These are phyloP conservation scores for Corvus moneduloides DNA, from an alignment of 2,113 vertebrate species.

Conservation along the genomic window DNA sequence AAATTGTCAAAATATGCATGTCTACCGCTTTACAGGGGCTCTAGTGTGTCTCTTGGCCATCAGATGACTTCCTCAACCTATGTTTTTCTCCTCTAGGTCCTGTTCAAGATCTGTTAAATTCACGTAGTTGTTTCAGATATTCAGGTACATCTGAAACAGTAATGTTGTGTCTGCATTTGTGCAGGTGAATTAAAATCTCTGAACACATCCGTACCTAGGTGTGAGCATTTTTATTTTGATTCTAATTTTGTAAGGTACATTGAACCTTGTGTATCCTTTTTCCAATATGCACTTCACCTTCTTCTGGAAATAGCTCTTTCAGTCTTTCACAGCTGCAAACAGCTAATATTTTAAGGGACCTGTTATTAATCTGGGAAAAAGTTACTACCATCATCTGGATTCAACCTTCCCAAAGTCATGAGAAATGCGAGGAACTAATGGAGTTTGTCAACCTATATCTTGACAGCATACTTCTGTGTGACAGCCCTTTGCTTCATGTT, in stretches of 20 bases:
- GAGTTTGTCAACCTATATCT: background rate
- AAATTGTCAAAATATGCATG: background rate
- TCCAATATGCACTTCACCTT: background rate
- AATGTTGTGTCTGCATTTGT: background rate
- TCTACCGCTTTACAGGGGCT: background rate
- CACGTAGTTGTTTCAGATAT: background rate
- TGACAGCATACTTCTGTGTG: background rate
- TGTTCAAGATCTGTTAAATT: background rate
- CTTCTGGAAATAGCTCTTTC: background rate
- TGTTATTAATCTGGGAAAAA: background rate
- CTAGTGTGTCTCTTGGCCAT: background rate
- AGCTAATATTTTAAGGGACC: background rate
- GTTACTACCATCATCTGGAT: background rate
- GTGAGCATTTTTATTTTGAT: background rate
- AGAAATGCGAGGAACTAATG: background rate
- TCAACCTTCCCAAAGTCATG: background rate
- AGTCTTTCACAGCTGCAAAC: background rate
- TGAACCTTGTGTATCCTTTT: background rate
- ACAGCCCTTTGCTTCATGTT: background rate
- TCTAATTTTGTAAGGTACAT: background rate
- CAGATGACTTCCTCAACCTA: background rate
- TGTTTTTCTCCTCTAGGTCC: background rate
- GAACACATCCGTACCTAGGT: background rate
- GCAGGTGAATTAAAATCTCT: background rate
- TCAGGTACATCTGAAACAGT: background rate